phyloP scores from a whole-genome alignment of 2,797 vertebrate species.

The Spea hammondii region DNA sequence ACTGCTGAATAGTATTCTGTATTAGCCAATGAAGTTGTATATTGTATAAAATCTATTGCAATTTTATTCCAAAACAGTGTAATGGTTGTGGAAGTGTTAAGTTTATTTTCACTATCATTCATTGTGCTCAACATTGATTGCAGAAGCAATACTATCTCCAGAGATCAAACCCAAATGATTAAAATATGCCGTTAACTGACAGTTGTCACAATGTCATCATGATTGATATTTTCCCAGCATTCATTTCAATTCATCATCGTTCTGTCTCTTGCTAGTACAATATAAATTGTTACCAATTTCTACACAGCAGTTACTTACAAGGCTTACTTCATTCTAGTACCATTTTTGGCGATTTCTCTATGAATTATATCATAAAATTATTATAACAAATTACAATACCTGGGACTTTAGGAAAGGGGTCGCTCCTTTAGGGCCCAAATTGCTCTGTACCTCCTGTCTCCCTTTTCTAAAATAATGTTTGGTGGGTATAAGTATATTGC shows the following conservation, averaged over 20 bases:
- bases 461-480: no score
- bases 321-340: not conserved
- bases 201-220: slow-evolving; percentile 35
- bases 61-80: no score
- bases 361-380: no score
- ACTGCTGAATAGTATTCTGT: no score
- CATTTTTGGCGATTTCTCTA: no score
- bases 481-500: no score
- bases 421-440: no score
- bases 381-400: no score
- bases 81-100: not conserved
- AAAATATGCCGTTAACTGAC: slow-evolving; percentile 29
- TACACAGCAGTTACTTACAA: not conserved
- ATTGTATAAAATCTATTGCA: no score
- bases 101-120: not conserved
- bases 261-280: not conserved
- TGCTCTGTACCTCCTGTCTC: no score
- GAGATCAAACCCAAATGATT: slow-evolving; percentile 43
- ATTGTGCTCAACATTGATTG: slow-evolving; percentile 9
- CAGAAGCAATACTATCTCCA: slow-evolving; percentile 4
- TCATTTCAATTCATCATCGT: slow-evolving; percentile 31
- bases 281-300: slow-evolving; percentile 9
- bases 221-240: slow-evolving; percentile 23
- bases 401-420: no score
- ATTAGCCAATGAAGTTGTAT: no score